phyloP scores from a whole-genome alignment of 2,888 invertebrate species.

The Neocrepidodera transversa region DNA sequence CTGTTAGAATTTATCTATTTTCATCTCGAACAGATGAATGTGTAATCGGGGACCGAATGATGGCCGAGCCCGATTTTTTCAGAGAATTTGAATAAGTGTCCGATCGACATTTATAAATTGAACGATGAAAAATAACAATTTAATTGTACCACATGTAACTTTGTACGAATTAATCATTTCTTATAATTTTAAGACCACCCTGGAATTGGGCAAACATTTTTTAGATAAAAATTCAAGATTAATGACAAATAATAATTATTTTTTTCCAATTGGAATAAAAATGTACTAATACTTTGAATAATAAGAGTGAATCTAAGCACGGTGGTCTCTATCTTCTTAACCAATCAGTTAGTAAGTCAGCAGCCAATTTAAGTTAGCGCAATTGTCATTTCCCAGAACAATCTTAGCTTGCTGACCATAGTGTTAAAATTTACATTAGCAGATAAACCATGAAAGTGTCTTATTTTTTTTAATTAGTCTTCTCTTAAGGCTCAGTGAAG shows the following conservation, averaged over 20 bases:
- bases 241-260: not conserved
- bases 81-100: not conserved
- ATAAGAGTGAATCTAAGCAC: not conserved
- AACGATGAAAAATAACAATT: slow-evolving; percentile 16
- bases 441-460: slow-evolving; percentile 39
- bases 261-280: too few relatives aligned
- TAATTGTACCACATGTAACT: slow-evolving; percentile 16
- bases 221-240: slow-evolving; percentile 4
- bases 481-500: slow-evolving; percentile 8
- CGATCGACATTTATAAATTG: slow-evolving; percentile 23
- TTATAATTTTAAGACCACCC: slow-evolving; percentile 18
- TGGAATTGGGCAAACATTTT: not conserved
- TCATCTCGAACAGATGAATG: slow-evolving; percentile 13
- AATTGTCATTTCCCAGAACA: slow-evolving; percentile 42
- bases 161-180: slow-evolving; percentile 19
- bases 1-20: slow-evolving; percentile 11
- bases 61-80: not conserved
- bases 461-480: slow-evolving; percentile 40
- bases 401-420: slow-evolving; percentile 28
- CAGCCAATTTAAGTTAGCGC: slow-evolving; percentile 38
- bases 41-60: slow-evolving; percentile 5
- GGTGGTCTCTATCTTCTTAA: slow-evolving; percentile 37
- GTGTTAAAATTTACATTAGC: slow-evolving; percentile 42
- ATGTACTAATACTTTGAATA: not conserved
- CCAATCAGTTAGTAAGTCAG: slow-evolving; percentile 34